Evolutionary conservation across 1,140 invertebrate genomes (phyloP).

Genomic region (Zaprionus ornatus): DNA sequence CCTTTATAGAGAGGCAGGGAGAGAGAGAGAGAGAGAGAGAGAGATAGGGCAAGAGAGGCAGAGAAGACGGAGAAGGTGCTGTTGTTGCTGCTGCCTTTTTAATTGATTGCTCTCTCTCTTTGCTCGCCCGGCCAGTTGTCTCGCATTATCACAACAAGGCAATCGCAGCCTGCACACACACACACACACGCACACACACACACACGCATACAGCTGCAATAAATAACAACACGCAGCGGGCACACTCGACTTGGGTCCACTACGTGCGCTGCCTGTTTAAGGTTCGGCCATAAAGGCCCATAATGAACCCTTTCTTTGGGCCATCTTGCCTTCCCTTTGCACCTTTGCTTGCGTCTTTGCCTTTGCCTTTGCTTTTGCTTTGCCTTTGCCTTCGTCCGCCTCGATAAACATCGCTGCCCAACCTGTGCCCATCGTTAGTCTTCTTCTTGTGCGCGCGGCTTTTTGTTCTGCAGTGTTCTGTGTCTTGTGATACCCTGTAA

Average conservation of each 20-base stretch:
- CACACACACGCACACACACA: conserved; percentile 36
- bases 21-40: neutral
- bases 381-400: conserved; percentile 15
- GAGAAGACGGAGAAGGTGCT: conserved; percentile 52
- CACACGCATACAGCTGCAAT: conserved; percentile 43
- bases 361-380: conserved; percentile 42
- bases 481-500: conserved; percentile 14
- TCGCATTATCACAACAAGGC: conserved; percentile 75
- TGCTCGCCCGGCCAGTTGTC: conserved; percentile 51
- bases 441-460: conserved; percentile 15
- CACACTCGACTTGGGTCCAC: conserved; percentile 46
- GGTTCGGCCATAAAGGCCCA: conserved; percentile 66
- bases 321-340: conserved; percentile 51
- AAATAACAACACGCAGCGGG: conserved; percentile 73
- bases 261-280: conserved; percentile 65
- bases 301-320: conserved; percentile 75
- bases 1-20: neutral
- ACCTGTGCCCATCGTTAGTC: conserved; percentile 65
- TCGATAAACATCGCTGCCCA: conserved; percentile 65
- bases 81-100: conserved; percentile 69
- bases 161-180: conserved; percentile 60
- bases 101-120: conserved; percentile 77
- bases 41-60: neutral
- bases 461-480: conserved; percentile 9
- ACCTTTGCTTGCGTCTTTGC: conserved; percentile 26